phyloP scores from a whole-genome alignment of 2,888 invertebrate genomes.

The Nasonovia ribisnigri region DNA sequence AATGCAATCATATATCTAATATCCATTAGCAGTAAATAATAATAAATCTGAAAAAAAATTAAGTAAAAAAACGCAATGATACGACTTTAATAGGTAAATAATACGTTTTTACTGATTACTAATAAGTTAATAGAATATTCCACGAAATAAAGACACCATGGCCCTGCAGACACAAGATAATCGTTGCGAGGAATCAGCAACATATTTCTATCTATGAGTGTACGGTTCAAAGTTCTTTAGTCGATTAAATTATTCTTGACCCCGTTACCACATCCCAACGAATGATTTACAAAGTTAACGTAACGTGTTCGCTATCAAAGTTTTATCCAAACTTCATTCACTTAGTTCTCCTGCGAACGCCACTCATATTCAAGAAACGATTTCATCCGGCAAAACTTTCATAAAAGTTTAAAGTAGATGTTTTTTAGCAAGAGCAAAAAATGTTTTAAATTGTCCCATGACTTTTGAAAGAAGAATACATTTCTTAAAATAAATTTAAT shows the following conservation, averaged over 20 bases:
- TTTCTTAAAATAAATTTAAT: constrained; percentile 5
- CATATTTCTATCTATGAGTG: constrained; percentile 12
- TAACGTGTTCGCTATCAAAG: constrained; percentile 42
- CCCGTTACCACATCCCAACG: constrained; percentile 31
- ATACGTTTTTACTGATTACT: not conserved
- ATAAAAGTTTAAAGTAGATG: constrained; percentile 45
- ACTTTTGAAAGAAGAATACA: constrained; percentile 27
- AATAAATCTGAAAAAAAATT: not conserved
- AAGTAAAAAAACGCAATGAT: not conserved
- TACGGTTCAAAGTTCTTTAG: constrained; percentile 41
- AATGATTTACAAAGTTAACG: constrained; percentile 48
- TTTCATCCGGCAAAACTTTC: constrained; percentile 56
- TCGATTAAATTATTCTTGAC: constrained; percentile 41
- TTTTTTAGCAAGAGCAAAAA: constrained; percentile 35
- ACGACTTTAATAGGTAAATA: not conserved
- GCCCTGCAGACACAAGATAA: not conserved
- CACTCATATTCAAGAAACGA: constrained; percentile 50
- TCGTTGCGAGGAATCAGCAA: not conserved
- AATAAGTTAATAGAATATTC: not conserved
- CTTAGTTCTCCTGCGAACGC: constrained; percentile 38
- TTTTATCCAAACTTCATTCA: constrained; percentile 50
- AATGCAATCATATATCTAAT: too few species aligned
- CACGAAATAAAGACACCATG: not conserved
- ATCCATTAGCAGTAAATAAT: not conserved
- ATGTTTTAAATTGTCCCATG: constrained; percentile 42